Conservation (phyloP, 2,888 invertebrate genomes). For the Drosophila villosipedis region DNA sequence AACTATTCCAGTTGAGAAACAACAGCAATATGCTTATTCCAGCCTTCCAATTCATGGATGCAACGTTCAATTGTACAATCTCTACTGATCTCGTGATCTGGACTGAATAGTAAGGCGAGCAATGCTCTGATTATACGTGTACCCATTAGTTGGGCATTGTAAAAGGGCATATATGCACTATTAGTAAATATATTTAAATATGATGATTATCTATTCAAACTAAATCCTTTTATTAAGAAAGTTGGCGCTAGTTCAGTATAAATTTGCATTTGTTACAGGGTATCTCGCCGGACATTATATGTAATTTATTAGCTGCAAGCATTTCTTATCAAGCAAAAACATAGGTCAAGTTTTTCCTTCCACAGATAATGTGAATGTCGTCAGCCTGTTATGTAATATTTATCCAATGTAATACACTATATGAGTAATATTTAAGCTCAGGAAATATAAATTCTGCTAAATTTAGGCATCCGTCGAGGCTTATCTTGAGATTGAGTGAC, state of each 20-base stretch:
- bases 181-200: background rate
- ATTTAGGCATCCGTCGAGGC: background rate
- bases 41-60: slow-evolving; percentile 8
- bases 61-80: background rate
- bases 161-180: background rate
- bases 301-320: background rate
- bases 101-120: slow-evolving; percentile 22
- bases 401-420: background rate
- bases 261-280: background rate
- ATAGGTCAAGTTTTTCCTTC: slow-evolving; percentile 46
- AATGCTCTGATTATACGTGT: slow-evolving; percentile 10
- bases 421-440: background rate
- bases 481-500: slow-evolving; percentile 10
- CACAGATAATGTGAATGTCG: slow-evolving; percentile 10
- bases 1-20: slow-evolving; percentile 3
- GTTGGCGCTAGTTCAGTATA: background rate
- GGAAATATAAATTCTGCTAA: background rate
- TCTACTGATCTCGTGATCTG: slow-evolving; percentile 19
- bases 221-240: background rate
- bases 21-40: slow-evolving; percentile 2
- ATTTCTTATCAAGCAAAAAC: slow-evolving; percentile 45
- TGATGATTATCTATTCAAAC: background rate
- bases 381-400: background rate
- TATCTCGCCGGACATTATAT: background rate
- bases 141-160: background rate